phyloP scores from a whole-genome alignment of 2,888 invertebrate genomes.

The Drosophila falleni region DNA sequence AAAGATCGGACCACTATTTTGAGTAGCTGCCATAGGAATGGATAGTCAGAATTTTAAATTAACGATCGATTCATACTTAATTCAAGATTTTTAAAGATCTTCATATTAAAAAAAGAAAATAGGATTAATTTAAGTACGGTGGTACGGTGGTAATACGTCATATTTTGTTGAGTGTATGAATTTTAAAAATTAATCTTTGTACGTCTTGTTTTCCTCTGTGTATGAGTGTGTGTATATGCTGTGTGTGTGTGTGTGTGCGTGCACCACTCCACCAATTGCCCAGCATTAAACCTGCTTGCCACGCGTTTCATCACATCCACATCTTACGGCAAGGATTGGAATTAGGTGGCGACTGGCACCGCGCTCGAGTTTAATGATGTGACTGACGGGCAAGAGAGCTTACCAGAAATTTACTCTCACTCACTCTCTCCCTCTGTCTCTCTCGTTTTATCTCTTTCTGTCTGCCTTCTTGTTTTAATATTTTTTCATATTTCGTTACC shows the following conservation, averaged over 20 bases:
- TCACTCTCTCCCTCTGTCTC: not conserved
- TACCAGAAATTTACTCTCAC: constrained; percentile 48
- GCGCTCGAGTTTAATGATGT: constrained; percentile 79
- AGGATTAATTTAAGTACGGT: no score
- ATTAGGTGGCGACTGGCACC: constrained; percentile 66
- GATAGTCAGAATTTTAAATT: no score
- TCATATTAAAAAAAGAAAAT: no score
- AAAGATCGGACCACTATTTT: no score
- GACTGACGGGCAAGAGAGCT: constrained; percentile 65
- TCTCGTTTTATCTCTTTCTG: not conserved
- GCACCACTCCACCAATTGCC: constrained; percentile 15
- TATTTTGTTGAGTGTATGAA: no score
- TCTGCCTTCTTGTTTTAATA: constrained; percentile 52
- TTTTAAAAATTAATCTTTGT: no score
- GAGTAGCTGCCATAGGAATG: no score
- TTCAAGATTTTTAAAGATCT: no score
- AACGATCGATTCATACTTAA: no score
- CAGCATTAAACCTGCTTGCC: constrained; percentile 27
- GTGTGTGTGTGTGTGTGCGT: constrained; percentile 14
- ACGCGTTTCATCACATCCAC: constrained; percentile 48
- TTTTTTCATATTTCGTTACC: constrained; percentile 11
- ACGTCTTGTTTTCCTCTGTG: no score
- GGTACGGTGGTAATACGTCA: no score
- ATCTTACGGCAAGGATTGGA: constrained; percentile 75
- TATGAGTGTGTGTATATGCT: constrained; percentile 2